Base-by-base conservation (phyloP, 2,113 vertebrate genomes). In the Eptesicus fuscus region DNA sequence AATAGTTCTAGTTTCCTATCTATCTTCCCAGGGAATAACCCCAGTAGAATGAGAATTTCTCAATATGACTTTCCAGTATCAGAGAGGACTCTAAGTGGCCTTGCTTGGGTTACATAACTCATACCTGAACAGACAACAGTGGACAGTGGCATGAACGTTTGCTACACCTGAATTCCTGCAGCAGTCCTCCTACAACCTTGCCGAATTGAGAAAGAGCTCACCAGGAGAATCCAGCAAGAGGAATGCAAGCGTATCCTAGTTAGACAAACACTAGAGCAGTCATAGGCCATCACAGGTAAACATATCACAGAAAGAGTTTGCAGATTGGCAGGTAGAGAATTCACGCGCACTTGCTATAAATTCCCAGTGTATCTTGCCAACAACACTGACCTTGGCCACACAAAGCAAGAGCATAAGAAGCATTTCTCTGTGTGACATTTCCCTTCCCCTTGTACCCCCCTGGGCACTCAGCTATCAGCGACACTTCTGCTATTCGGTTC, bases 351-450 rank as follows among this genome's bases (percentile, higher is more conserved):
- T 88, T 91, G 47, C 78, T 82, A 10, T 70, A 69, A 88, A 71
- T 73, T 74, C 30, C 37, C 70, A 32, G 0, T n/a, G 3, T 53
- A 12, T 74, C 70, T 94, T 94, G 37, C 70, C 51, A 78, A 28
- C 20, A 65, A 2, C 56, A 42, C 37, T 90, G 56, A 83, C 74
- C 20, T 93, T 91, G 79, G 9, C 42, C 56, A 65, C 47, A 83
- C 56, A 93, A 74, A 90, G 28, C 53, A 44, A n/a, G n/a, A 91
- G 6, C 74, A 83, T 88, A 76, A 89, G 90, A 92, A 70, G 44
- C 71, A 76, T 90, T 89, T 93, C 93, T 95, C 89, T 77, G 23
- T 49, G 12, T 93, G 89, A 67, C 78, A 85, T 92, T 88, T 92
- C 70, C 67, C 59, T 95, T 88, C 35, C 59, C 51, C 25, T 88